Evolutionary conservation across 2,797 vertebrate genomes (phyloP), one percentile per base, ranked within the genome.

Genomic region (Ibycter americanus): DNA sequence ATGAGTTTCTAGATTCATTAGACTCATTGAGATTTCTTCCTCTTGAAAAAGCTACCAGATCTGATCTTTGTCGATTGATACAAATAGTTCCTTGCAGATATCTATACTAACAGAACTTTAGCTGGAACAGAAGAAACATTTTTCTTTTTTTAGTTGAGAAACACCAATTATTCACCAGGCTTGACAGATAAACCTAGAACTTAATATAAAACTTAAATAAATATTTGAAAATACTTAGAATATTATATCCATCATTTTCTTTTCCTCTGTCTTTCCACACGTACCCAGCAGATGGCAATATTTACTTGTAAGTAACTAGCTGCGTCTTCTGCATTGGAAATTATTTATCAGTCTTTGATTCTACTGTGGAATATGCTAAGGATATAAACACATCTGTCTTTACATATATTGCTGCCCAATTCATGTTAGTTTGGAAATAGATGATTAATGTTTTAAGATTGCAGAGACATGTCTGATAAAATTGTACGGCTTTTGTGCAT

Each of bases 201-300:
- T 61, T 42, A 51, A 32, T 18, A 46, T 42, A 56, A 70, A 67
- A 46, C 1, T 18, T 61, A 34, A 52, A 78, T 36, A 85, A 74
- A 42, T 54, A 31, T 65, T 88, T 68, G 32, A 42, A 76, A 86
- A 62, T 31, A 14, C 17, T 20, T 36, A 0, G 11, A 40, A 5
- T 8, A 40, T 12, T n/a, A 2, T 2, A 19, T 10, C 4, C 18
- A 4, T 29, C 54, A n/a, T 40, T 42, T 56, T 63, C 4, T 68
- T 77, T 22, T 25, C 4, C 46, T 32, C 20, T 84, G 83, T 55
- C 59, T 74, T 15, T 21, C 78, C 63, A 3, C 36, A 6, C 2
- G 1, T 74, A 12, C 26, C 90, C 97, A 94, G 36, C 79, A 95
- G 97, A 91, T 94, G 95, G 96, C 95, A 96, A 46, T 68, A 42